These are phyloP conservation scores for Coccyzus lansbergi DNA, from an alignment of 2,797 vertebrate species.

Conservation along the genomic window DNA sequence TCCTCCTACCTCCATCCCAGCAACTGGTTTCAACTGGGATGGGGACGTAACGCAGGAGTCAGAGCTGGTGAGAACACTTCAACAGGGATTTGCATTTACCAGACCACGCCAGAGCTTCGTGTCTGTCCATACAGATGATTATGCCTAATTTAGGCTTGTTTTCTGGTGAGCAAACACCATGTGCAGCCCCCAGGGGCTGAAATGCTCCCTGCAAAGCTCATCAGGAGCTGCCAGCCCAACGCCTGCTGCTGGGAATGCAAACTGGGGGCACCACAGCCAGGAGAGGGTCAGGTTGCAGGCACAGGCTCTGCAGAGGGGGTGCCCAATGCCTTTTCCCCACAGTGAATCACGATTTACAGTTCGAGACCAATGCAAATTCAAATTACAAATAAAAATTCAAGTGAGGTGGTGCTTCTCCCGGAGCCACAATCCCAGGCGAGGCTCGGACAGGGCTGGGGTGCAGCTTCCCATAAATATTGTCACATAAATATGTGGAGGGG, in stretches of 20 bases:
- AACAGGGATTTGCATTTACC: fast-evolving
- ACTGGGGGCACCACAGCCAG: fast-evolving
- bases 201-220: not conserved
- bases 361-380: not conserved
- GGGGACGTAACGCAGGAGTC: too few relatives aligned
- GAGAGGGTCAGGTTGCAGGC: not conserved
- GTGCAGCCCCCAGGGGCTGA: not conserved
- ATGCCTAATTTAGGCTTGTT: not conserved
- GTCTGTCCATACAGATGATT: not conserved
- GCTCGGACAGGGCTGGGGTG: not conserved
- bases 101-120: fast-evolving
- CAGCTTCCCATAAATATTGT: slow-evolving; percentile 42
- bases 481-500: slow-evolving; percentile 50
- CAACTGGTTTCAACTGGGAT: not conserved
- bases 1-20: not conserved
- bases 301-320: not conserved
- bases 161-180: fast-evolving
- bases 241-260: too few relatives aligned
- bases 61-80: too few relatives aligned
- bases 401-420: not conserved
- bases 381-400: not conserved
- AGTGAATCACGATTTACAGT: not conserved
- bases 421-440: not conserved
- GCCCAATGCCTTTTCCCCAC: fast-evolving
- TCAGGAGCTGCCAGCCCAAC: not conserved